phyloP scores from a whole-genome alignment of 2,888 invertebrate species.

The Melanophora roralis region DNA sequence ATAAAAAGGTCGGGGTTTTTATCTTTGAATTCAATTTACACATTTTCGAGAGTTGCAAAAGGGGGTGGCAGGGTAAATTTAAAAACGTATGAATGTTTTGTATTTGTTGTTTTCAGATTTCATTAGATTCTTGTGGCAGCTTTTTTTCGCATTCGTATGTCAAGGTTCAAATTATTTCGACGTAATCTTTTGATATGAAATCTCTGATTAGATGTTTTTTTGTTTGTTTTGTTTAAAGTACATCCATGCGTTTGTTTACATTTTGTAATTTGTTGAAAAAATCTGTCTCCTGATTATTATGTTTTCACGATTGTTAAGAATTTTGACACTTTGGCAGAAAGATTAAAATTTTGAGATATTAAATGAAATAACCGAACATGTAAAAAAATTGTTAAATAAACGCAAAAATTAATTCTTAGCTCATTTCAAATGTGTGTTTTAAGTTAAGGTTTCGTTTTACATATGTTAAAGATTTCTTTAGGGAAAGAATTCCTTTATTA shows the following conservation, averaged over 20 bases:
- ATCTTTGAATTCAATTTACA: conserved; percentile 72
- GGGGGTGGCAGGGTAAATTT: background rate
- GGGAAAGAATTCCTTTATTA: no score
- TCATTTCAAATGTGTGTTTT: background rate
- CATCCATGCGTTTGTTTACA: background rate
- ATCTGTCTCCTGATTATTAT: conserved; percentile 33
- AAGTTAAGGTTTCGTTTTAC: background rate
- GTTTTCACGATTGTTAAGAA: conserved; percentile 46
- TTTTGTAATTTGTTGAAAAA: conserved; percentile 46
- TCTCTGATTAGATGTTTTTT: conserved; percentile 69
- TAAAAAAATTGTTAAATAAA: background rate
- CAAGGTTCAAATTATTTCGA: conserved; percentile 62
- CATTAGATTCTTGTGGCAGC: conserved; percentile 46
- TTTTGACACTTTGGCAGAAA: conserved; percentile 58
- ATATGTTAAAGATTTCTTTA: background rate
- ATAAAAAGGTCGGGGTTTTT: conserved; percentile 60
- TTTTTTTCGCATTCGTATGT: conserved; percentile 17
- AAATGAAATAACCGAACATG: background rate
- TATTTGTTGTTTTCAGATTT: conserved; percentile 11
- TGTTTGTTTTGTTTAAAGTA: conserved; percentile 5
- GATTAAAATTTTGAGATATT: conserved; percentile 53
- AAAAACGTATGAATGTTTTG: no score
- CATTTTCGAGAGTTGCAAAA: conserved; percentile 5
- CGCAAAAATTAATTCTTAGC: background rate
- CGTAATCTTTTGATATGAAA: conserved; percentile 68